Evolutionary conservation across 2,797 vertebrate species (phyloP).

Genomic region (Pygocentrus nattereri): DNA sequence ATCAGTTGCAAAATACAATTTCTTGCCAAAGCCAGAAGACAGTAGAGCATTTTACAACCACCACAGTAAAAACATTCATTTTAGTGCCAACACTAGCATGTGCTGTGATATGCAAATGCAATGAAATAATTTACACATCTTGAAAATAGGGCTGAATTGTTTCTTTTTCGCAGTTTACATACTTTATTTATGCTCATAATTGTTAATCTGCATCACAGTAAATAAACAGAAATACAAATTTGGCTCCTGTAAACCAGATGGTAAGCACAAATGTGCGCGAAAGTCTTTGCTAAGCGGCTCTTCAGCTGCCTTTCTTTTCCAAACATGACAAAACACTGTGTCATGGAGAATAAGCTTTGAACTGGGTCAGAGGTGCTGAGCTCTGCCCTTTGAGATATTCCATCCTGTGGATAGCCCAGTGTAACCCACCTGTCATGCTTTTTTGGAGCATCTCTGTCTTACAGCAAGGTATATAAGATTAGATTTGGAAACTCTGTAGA

Average conservation of each 20-base stretch:
- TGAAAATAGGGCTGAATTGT: background rate
- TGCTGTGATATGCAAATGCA: background rate
- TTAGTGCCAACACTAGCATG: background rate
- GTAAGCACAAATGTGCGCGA: slow-evolving; percentile 2
- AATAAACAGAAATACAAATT: background rate
- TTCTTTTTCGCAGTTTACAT: background rate
- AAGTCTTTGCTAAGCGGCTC: slow-evolving; percentile 4
- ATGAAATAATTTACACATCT: background rate
- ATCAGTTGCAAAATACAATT: background rate
- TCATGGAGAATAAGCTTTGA: background rate
- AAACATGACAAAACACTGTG: slow-evolving; percentile 5
- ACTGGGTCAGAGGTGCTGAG: slow-evolving; percentile 4
- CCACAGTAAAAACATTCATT: background rate
- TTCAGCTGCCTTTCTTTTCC: background rate
- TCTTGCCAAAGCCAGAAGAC: background rate
- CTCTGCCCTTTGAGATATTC: background rate
- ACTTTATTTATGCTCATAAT: background rate
- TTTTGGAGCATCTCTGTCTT: background rate
- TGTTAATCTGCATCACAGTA: background rate
- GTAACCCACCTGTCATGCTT: slow-evolving; percentile 1
- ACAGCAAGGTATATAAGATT: background rate
- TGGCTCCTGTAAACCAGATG: background rate
- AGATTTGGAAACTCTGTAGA: background rate
- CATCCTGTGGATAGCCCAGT: background rate
- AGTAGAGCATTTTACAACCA: background rate